These are phyloP conservation scores for Lepisosteus oculatus DNA, from an alignment of 2,113 vertebrate genomes.

Conservation along the genomic window DNA sequence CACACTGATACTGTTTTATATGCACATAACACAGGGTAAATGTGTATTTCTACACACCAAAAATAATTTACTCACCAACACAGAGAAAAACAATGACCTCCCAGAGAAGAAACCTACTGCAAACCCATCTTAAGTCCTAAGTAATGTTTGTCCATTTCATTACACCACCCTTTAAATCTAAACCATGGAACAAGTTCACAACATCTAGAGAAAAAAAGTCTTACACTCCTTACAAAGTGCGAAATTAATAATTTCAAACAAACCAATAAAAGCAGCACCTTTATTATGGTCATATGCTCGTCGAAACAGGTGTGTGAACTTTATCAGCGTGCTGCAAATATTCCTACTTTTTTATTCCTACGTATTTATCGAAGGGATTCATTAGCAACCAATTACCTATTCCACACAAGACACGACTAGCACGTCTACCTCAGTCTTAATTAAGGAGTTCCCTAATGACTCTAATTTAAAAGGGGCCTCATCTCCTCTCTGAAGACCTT, in stretches of 20 bases:
- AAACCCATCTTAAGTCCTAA: no score
- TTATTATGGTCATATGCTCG: constrained; percentile 31
- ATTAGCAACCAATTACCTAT: constrained; percentile 32
- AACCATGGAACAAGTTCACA: no score
- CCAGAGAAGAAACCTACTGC: no score
- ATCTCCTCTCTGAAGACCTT: background rate
- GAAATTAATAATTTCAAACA: background rate
- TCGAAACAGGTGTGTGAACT: constrained; percentile 10
- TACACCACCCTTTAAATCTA: no score
- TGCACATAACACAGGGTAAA: no score
- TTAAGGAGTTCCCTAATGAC: background rate
- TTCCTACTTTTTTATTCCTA: constrained; percentile 22
- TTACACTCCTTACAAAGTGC: constrained; percentile 4
- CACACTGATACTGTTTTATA: no score
- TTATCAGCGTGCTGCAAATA: constrained; percentile 27
- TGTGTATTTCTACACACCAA: no score
- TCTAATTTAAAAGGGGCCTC: constrained; percentile 20
- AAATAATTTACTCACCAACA: no score
- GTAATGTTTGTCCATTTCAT: no score
- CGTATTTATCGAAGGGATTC: constrained; percentile 34
- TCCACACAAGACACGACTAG: no score
- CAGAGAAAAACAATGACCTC: no score
- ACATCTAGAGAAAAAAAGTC: background rate
- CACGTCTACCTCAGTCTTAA: no score
- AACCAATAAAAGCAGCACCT: background rate